Base-by-base conservation (phyloP, 2,888 invertebrate species). In the Lampropteryx suffumata region DNA sequence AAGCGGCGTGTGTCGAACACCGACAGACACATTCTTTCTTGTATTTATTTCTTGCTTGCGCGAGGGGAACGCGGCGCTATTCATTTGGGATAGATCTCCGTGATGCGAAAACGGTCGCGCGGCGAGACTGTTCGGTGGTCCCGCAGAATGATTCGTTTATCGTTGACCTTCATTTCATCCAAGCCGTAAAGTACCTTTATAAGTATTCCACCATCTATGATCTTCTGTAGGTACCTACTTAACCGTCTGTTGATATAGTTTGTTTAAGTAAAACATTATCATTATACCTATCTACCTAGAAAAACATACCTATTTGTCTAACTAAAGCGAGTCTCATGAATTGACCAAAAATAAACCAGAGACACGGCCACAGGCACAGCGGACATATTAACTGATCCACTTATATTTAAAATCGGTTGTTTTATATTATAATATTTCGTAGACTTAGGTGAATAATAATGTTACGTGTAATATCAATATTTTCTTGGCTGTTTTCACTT, bases 1-100 rank as follows among this genome's bases (percentile, higher is more conserved):
- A 78, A 79, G 69, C 77, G 74, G 69, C 70, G 75, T 65, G 67
- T 61, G 57, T 53, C 55, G 55, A 60, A 51, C 61, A 64, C 62
- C 63, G 66, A 67, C 67, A 65, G 64, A 71, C 73, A 71, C 76
- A 76, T 75, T 77, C 76, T 77, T 75, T 77, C 76, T 77, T 74
- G 69, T 73, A 21, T 35, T n/a, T n/a, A 71, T 73, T 73, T 73
- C 71, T 71, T 69, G 59, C 63, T 60, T 50, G 44, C 29, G 61
- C 49, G 49, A 54, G 50, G 54, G 55, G 56, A 50, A 47, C 45
- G 51, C 53, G 52, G 63, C 59, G 63, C 64, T 66, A 59, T 69
- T 64, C 63, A 63, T 64, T 66, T 53, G 61, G 62, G 68, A 64
- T 65, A 60, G 59, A 56, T 58, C 55, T 42, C 30, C 17, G 46